phyloP scores from a whole-genome alignment of 2,113 vertebrate genomes.

The Petaurus breviceps region DNA sequence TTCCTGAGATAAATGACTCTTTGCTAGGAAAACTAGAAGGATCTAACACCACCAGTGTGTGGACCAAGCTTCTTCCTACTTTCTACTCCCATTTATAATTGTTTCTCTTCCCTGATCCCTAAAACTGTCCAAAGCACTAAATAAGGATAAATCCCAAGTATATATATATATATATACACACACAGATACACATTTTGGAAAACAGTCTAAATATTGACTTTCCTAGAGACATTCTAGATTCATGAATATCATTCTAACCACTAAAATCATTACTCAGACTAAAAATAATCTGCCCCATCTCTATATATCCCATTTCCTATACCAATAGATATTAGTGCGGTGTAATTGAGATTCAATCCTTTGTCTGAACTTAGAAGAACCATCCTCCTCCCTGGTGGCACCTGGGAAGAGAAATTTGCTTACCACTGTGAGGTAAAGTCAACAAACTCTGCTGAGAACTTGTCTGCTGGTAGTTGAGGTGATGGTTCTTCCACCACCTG shows the following conservation, averaged over 20 bases:
- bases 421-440: conserved; percentile 97
- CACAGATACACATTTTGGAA: background rate
- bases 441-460: conserved; percentile 93
- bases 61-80: background rate
- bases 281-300: background rate
- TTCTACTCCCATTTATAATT: background rate
- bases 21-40: background rate
- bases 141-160: fast-evolving
- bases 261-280: background rate
- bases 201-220: background rate
- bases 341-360: background rate
- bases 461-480: conserved; percentile 91
- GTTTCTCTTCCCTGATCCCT: background rate
- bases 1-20: background rate
- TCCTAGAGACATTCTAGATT: background rate
- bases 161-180: too few relatives aligned
- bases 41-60: background rate
- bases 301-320: background rate
- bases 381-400: background rate
- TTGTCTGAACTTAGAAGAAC: background rate
- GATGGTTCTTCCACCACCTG: conserved; percentile 98
- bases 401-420: background rate
- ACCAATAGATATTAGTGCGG: background rate
- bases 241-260: background rate
- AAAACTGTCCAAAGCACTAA: background rate